Evolutionary conservation across 2,113 vertebrate genomes (phyloP), one percentile per base, ranked within the genome.

Genomic region (Ondatra zibethicus): DNA sequence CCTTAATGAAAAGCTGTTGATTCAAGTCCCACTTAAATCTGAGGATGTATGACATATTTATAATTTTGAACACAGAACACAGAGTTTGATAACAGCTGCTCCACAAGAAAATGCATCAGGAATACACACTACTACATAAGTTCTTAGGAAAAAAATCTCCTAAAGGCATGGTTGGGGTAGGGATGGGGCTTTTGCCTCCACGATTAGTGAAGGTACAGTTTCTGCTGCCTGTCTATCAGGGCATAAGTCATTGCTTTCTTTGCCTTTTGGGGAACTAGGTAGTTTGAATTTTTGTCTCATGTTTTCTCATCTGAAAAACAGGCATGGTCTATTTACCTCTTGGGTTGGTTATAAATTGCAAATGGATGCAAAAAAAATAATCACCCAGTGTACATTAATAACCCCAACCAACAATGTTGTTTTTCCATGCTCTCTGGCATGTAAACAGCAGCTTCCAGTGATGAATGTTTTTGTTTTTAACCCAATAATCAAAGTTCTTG

Each of bases 221-320:
- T 93, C 81, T 88, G 76, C 42, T 81, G 90, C 88, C 86, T 76
- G 72, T 52, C 36, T 75, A 21, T 19, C 42, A 73, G 31, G 50
- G n/a, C 29, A 52, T n/a, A 92, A 68, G 75, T 52, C n/a, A 45
- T 92, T 88, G 21, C 29, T 92, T 47, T 89, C 29, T 92, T 47
- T 89, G 66, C 21, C 8, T 1, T 85, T 93, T 90, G 63, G 45
- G 39, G 63, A 96, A 88, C 1, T 11, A 77, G 23, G 29, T 73
- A 10, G 88, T 1, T 73, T 78, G 55, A 47, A 92, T 91, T 92
- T 52, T 65, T 85, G 81, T 29, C 31, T 87, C 42, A 47, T 11
- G 19, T 70, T 78, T 96, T 70, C 66, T 89, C 75, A 88, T n/a
- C 27, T 84, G 78, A 94, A 94, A 94, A 94, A n/a, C 16, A 80